Conservation (phyloP, 1,140 invertebrate species). For the Drosophila auraria region DNA sequence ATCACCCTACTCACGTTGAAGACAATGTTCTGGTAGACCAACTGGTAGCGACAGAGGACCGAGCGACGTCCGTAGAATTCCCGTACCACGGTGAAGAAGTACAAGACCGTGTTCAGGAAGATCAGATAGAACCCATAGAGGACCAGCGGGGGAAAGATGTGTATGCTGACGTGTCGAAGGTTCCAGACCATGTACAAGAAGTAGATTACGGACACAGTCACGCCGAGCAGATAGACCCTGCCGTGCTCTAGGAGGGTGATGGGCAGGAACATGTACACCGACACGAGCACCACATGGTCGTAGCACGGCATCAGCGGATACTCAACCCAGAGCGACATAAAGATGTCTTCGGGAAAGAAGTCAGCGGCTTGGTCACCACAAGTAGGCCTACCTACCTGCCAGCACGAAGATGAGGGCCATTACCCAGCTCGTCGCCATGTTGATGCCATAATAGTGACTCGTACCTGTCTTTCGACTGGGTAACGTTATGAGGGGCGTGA, state of each 20-base stretch:
- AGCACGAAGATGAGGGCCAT: background rate
- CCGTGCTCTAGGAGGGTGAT: conserved; percentile 11
- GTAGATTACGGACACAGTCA: conserved; percentile 18
- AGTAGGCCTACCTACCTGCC: conserved; percentile 18
- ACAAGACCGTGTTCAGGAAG: conserved; percentile 1
- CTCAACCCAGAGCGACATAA: background rate
- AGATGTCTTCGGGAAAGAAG: conserved; percentile 10
- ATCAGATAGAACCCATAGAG: conserved; percentile 24
- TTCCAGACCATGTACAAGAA: background rate
- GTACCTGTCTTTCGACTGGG: background rate
- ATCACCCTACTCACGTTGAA: conserved; percentile 15
- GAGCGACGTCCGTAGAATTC: conserved; percentile 13
- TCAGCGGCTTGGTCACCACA: background rate
- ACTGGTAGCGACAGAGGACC: conserved; percentile 29
- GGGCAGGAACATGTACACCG: conserved; percentile 47
- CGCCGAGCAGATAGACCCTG: conserved; percentile 15
- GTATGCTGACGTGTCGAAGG: fast-evolving
- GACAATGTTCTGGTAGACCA: conserved; percentile 22
- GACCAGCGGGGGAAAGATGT: background rate
- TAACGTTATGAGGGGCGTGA: conserved; percentile 12
- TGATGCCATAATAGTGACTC: background rate
- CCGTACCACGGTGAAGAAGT: background rate
- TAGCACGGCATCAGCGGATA: conserved; percentile 5
- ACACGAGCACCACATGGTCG: conserved; percentile 42
- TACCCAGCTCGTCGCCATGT: conserved; percentile 26